Base-by-base conservation (phyloP, 2,113 vertebrate genomes). In the Megaceryle maxima region DNA sequence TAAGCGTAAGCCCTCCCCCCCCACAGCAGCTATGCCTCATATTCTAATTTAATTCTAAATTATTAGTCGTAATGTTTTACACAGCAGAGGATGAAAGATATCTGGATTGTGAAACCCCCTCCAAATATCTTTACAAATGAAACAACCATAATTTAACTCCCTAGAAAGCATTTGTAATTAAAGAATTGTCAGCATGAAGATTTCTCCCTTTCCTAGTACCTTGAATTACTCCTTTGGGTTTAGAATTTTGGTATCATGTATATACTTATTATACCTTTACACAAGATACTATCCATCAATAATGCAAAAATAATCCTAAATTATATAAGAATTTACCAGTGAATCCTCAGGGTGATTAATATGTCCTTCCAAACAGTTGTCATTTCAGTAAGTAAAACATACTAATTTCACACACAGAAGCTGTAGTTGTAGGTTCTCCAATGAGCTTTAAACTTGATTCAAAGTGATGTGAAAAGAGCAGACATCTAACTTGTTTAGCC, bases 231-330 rank as follows among this genome's bases (percentile, higher is more conserved):
- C 41, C 44, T 73, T 8, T 69, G 59, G 12, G 20, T 35, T 89
- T 76, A 76, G 6, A 79, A 63, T 83, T 83, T 64, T 59, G 18
- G 8, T 56, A 39, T 13, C 90, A 73, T 28, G 24, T 16, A 81
- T 67, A 75, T 20, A 66, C 46, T 12, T 86, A 64, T 59, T 81
- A 64, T 63, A 90, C 9, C 51, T 57, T 68, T 82, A 90, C 13
- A 87, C 33, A 93, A 83, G 62, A 60, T 29, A 91, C 64, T 72
- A 92, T 91, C 73, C 51, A 84, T 68, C 37, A 76, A 55, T 86
- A 92, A 87, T 33, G 69, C 18, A 76, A 91, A 96, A 95, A 28
- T 90, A 95, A 92, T 73, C 35, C 31, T 20, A 92, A 64, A 78
- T 93, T 87, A 92, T 6, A 5, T 68, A 53, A 72, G 16, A 88